Percentiles rank a stretch among this genome's conserved stretches.
Conservation (phyloP, 2,113 vertebrate genomes). For the Peromyscus californicus region DNA sequence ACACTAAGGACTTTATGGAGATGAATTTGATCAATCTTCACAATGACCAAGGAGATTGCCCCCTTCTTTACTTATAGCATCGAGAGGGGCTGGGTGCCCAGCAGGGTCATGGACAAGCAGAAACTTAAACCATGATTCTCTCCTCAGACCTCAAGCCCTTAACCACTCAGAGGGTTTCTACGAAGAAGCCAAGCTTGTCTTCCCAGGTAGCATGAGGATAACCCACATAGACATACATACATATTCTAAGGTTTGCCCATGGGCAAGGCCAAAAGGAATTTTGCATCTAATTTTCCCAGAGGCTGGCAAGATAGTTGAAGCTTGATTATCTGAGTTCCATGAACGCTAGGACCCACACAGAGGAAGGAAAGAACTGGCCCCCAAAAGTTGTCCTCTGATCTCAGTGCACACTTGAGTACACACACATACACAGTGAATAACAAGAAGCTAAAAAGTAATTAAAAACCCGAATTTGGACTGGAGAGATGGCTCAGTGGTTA, state of each 20-base stretch:
- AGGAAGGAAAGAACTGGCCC: neutral
- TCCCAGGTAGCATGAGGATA: neutral
- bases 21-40: neutral
- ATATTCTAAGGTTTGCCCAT: neutral
- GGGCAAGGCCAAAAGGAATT: neutral
- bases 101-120: neutral
- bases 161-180: neutral
- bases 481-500: neutral
- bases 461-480: neutral
- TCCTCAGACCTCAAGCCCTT: neutral
- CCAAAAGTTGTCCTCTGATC: neutral
- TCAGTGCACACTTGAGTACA: neutral
- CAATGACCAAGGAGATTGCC: neutral
- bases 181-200: neutral
- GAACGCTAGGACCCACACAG: neutral
- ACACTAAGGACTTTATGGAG: neutral
- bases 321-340: neutral
- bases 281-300: neutral
- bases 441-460: neutral
- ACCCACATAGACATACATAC: neutral
- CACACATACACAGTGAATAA: neutral
- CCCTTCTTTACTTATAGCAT: neutral
- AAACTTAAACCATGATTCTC: neutral
- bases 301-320: neutral
- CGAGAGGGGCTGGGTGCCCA: neutral